Base-by-base conservation (phyloP, 2,797 vertebrate genomes). In the Cottoperca gobio region DNA sequence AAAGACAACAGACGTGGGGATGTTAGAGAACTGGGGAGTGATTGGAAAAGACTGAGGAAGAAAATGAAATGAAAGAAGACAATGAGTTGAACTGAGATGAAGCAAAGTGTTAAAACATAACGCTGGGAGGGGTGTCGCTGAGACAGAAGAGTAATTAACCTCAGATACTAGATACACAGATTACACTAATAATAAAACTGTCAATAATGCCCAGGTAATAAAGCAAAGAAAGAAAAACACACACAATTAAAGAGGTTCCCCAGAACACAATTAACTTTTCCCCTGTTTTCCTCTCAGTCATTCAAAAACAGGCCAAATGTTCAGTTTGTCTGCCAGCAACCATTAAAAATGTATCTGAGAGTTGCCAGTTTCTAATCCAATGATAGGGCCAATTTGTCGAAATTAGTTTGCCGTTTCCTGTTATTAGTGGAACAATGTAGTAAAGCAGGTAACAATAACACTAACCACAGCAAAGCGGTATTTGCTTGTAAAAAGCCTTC, bases 1-100 rank as follows among this genome's bases (percentile, higher is more conserved):
- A 88, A 89, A 68, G 78, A 86, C 89, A 92, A 91, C 79, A 90
- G 57, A 58, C 12, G 17, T 1, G 5, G 26, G 48, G 11, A 68
- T 74, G 39, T 71, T 17, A 61, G 62, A 72, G 67, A 69, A 31
- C 14, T 14, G 13, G 31, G 57, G 43, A 71, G 8, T 50, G 71
- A 73, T 85, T 79, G 70, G 75, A 85, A 88, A 87, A 31, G 16
- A 70, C 31, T 66, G 26, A 70, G 21, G 23, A 54, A 24, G 48
- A 37, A 17, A 33, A 24, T n/a, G 26, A 33, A 62, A 28, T 21
- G 23, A 63, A 53, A 57, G 35, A 62, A 40, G 42, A 59, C 28
- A 73, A 23, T n/a, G n/a, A 55, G 6, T 8, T 5, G 37, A 63
- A 40, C 43, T 10, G n/a, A 31, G 17, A 55, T 7, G 9, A 76